Evolutionary conservation across 2,113 vertebrate genomes (phyloP).

Genomic region (Oreocharis arfaki): DNA sequence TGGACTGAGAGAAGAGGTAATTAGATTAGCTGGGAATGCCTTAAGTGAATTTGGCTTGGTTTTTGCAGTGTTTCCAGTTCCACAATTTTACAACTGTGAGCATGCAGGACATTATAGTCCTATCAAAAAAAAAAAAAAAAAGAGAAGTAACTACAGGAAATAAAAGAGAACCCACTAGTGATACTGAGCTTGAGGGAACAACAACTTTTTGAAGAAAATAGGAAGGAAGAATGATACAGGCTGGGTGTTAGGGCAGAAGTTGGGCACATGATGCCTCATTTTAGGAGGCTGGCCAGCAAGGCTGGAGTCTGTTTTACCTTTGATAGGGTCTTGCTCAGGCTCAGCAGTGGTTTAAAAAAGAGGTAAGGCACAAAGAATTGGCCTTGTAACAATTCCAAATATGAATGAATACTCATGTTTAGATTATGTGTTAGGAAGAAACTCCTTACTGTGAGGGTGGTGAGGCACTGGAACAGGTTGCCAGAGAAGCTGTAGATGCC

Average conservation of each 20-base stretch:
- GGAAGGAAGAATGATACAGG: not conserved
- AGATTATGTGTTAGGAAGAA: not conserved
- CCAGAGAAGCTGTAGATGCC: not conserved
- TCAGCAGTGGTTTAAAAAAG: not conserved
- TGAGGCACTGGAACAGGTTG: not conserved
- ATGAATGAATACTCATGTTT: not conserved
- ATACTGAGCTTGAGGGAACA: not conserved
- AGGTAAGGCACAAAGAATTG: not conserved
- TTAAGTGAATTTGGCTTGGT: not conserved
- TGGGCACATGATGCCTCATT: not conserved
- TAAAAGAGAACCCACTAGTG: not conserved
- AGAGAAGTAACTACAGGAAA: not conserved
- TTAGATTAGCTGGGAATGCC: conserved; percentile 6
- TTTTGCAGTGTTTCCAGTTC: not conserved
- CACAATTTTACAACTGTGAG: not conserved
- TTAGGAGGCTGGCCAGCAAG: not conserved
- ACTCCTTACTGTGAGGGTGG: not conserved
- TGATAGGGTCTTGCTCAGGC: not conserved
- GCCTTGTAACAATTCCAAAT: not conserved
- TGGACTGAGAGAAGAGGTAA: conserved; percentile 8
- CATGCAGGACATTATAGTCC: not conserved
- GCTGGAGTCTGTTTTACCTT: not conserved
- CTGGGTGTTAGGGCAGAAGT: not conserved
- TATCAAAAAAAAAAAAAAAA: not conserved
- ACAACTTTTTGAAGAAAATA: not conserved